A percentile compares a stretch with the other conserved stretches of the same genome.
Evolutionary conservation across 1,140 invertebrate species (phyloP).

Genomic region (Platorchestia sp.): DNA sequence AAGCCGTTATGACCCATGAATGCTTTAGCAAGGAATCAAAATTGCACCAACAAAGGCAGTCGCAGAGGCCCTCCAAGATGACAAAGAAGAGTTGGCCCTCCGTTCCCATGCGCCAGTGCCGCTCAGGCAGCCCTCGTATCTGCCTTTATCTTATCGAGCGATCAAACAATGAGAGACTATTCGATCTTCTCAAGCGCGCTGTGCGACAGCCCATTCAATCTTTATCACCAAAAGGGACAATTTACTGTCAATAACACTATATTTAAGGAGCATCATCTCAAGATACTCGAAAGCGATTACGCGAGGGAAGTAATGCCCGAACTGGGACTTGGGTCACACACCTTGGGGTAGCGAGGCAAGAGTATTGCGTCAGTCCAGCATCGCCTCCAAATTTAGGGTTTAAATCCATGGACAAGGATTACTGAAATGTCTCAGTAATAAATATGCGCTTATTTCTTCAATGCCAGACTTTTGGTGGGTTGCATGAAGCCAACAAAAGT

Average conservation of each 20-base stretch:
- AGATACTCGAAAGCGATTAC: not conserved
- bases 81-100: not conserved
- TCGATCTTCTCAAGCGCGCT: constrained; percentile 18
- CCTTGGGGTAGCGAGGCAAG: not conserved
- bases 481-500: not conserved
- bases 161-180: constrained; percentile 39
- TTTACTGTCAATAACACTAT: constrained; percentile 20
- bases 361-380: not conserved
- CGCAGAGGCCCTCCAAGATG: not conserved
- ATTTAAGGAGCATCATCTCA: not conserved
- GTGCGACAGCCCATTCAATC: not conserved
- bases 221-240: not conserved
- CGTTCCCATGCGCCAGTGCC: constrained; percentile 5
- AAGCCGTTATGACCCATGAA: too few relatives aligned
- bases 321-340: not conserved
- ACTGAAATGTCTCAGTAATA: not conserved
- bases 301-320: not conserved
- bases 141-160: constrained; percentile 37
- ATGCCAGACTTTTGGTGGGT: not conserved
- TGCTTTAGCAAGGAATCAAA: not conserved
- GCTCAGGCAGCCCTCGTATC: not conserved
- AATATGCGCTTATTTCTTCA: not conserved
- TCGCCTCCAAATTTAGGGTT: not conserved
- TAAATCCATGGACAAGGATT: not conserved
- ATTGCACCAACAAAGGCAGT: not conserved